Evolutionary conservation across 2,113 vertebrate genomes (phyloP).

Genomic region (Prunella himalayana): DNA sequence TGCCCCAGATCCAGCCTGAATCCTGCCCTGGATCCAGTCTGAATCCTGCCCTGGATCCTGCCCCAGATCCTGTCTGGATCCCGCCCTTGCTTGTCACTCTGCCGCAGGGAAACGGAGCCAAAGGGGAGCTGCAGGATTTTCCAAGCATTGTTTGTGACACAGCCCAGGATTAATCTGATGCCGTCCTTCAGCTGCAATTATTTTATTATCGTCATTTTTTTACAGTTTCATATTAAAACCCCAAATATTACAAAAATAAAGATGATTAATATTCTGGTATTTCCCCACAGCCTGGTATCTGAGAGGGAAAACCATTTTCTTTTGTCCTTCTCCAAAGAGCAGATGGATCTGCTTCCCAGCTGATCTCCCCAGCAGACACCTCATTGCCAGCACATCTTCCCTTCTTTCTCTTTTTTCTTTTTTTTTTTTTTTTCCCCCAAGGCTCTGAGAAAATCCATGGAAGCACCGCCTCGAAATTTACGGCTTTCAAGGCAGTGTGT

Average conservation of each 20-base stretch:
- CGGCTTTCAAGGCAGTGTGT: not conserved
- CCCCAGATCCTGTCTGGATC: not conserved
- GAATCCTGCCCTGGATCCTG: fast-evolving
- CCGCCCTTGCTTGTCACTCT: not conserved
- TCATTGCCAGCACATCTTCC: not conserved
- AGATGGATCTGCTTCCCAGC: constrained; percentile 27
- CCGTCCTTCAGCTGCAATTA: not conserved
- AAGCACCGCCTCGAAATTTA: not conserved
- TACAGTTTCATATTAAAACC: not conserved
- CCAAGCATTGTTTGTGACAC: not conserved
- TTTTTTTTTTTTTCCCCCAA: not conserved
- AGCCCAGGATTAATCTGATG: not conserved
- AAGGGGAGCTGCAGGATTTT: not conserved
- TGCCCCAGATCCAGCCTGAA: too few species aligned
- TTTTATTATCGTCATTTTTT: not conserved
- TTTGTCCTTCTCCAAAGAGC: constrained; percentile 30
- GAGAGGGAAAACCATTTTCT: not conserved
- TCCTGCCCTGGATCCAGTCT: not conserved
- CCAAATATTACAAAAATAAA: not conserved
- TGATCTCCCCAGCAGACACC: constrained; percentile 6
- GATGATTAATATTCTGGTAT: not conserved
- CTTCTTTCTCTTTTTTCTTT: not conserved
- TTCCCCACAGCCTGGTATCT: not conserved
- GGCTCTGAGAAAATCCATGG: not conserved
- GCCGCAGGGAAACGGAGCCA: not conserved